These are phyloP conservation scores for Vireo altiloquus DNA, from an alignment of 2,113 vertebrate species.

Conservation along the genomic window DNA sequence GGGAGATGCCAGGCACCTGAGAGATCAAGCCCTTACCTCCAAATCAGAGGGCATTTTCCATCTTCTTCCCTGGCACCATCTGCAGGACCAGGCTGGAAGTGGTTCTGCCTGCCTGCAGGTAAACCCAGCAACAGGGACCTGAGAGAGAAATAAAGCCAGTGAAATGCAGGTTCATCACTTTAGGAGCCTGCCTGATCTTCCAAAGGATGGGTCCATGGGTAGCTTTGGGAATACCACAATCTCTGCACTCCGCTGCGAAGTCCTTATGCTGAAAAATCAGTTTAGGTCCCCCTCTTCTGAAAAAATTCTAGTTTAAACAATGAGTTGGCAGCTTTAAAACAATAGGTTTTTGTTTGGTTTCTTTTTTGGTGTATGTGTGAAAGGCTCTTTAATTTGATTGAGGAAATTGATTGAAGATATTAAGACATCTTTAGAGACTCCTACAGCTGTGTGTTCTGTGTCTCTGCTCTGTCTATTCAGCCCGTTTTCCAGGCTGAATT, in stretches of 20 bases:
- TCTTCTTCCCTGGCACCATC: neutral
- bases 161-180: neutral
- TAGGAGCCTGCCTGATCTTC: neutral
- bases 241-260: neutral
- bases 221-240: neutral
- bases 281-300: neutral
- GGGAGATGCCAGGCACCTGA: neutral
- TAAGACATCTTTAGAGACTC: neutral
- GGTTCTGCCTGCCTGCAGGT: neutral
- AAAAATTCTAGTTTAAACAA: accelerated
- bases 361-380: too few species aligned
- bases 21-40: neutral
- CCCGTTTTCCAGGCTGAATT: neutral
- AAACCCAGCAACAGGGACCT: neutral
- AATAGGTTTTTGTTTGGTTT: accelerated
- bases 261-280: neutral
- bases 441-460: neutral
- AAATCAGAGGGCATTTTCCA: neutral
- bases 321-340: neutral
- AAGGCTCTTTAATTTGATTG: neutral
- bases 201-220: neutral
- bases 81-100: neutral
- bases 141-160: neutral
- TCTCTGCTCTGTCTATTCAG: neutral
- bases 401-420: neutral